Conservation (phyloP, 2,888 invertebrate species). For the Tridacna crocea region DNA sequence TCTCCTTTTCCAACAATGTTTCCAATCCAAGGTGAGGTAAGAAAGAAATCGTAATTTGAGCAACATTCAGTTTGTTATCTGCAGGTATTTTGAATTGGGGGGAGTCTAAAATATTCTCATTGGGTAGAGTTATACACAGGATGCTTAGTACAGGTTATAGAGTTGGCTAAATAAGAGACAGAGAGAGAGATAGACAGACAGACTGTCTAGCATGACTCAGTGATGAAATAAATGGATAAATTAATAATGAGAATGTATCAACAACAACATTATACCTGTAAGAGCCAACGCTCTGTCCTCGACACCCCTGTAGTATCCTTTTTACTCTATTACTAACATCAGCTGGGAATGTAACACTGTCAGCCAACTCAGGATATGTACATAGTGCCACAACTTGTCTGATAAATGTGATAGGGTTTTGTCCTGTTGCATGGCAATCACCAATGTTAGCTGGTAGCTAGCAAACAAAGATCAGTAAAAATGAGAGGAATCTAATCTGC, state of each 20-base stretch:
- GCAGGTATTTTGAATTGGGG: too few species aligned
- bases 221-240: too few species aligned
- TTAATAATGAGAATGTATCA: too few species aligned
- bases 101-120: too few species aligned
- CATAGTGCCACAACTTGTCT: slow-evolving; percentile 94
- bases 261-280: slow-evolving; percentile 60
- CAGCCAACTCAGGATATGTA: slow-evolving; percentile 87
- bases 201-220: too few species aligned
- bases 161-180: too few species aligned
- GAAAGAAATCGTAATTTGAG: too few species aligned
- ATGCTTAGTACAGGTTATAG: too few species aligned
- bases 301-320: slow-evolving; percentile 88
- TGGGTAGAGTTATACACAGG: too few species aligned
- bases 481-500: background rate
- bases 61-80: too few species aligned
- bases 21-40: too few species aligned
- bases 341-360: slow-evolving; percentile 89
- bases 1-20: background rate
- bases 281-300: slow-evolving; percentile 90
- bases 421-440: slow-evolving; percentile 99
- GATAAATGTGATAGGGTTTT: slow-evolving; percentile 97
- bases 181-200: too few species aligned
- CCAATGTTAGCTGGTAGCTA: slow-evolving; percentile 93
- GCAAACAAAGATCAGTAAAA: slow-evolving; percentile 1
- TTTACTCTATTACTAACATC: slow-evolving; percentile 92